A percentile compares a stretch with the other conserved stretches of the same genome.
These are phyloP conservation scores for Autographa gamma DNA, from an alignment of 2,888 invertebrate genomes.

Conservation along the genomic window DNA sequence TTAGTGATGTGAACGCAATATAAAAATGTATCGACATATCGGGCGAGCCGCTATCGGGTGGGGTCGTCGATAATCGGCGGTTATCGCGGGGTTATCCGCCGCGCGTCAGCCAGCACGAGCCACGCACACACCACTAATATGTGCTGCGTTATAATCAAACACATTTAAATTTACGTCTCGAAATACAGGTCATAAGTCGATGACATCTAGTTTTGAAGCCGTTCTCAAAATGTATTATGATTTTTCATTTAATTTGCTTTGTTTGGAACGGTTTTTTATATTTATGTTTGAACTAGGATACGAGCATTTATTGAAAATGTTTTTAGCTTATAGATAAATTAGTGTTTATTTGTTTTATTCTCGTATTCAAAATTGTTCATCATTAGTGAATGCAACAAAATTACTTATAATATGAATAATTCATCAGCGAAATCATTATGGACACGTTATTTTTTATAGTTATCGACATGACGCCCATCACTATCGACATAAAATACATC, in stretches of 20 bases:
- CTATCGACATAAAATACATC: too few relatives aligned
- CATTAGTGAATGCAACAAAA: too few relatives aligned
- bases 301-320: not conserved
- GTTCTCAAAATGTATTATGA: not conserved
- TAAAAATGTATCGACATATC: constrained; percentile 48
- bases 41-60: constrained; percentile 30
- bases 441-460: too few relatives aligned
- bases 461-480: too few relatives aligned
- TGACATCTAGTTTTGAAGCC: not conserved
- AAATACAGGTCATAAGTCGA: not conserved
- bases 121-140: constrained; percentile 45
- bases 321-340: too few relatives aligned
- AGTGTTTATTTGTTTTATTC: too few relatives aligned
- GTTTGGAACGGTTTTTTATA: not conserved
- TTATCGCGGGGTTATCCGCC: constrained; percentile 62
- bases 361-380: too few relatives aligned
- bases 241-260: not conserved
- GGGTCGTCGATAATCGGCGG: constrained; percentile 59
- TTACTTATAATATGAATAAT: too few relatives aligned
- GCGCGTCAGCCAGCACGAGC: constrained; percentile 67
- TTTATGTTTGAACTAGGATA: not conserved
- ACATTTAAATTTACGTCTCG: constrained; percentile 11
- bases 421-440: too few relatives aligned
- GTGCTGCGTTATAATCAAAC: constrained; percentile 25
- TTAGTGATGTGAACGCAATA: constrained; percentile 46